Conservation (phyloP, 2,888 invertebrate genomes). For the Bhutanitis thaidina region DNA sequence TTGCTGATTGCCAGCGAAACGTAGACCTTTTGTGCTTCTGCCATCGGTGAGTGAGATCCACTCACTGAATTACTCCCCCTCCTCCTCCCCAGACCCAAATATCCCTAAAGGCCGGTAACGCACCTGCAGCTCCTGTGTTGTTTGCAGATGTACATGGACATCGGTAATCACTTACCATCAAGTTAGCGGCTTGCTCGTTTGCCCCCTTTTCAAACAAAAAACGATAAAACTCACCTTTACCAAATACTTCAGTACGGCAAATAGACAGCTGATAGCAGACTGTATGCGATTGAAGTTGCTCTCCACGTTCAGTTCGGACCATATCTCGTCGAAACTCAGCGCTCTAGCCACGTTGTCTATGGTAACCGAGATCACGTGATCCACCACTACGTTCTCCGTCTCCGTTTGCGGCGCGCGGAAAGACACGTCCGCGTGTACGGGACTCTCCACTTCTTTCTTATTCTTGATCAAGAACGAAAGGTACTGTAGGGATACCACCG, state of each 20-base stretch:
- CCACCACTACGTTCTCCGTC: constrained; percentile 58
- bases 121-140: too few relatives aligned
- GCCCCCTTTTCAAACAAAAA: too few relatives aligned
- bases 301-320: constrained; percentile 64
- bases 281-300: constrained; percentile 63
- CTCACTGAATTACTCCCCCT: too few relatives aligned
- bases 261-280: constrained; percentile 71
- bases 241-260: constrained; percentile 66
- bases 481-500: constrained; percentile 69
- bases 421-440: constrained; percentile 65
- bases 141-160: too few relatives aligned
- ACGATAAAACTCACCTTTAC: constrained; percentile 52
- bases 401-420: constrained; percentile 49
- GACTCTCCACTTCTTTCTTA: constrained; percentile 66
- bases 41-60: too few relatives aligned
- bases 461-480: constrained; percentile 72
- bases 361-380: constrained; percentile 56
- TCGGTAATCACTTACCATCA: too few relatives aligned
- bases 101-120: too few relatives aligned
- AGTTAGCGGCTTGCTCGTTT: too few relatives aligned
- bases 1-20: too few relatives aligned
- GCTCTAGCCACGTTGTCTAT: constrained; percentile 64
- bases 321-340: constrained; percentile 58
- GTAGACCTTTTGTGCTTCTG: too few relatives aligned
- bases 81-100: too few relatives aligned